Percentiles rank a stretch among this genome's conserved stretches.
phyloP scores from a whole-genome alignment of 2,797 vertebrate species.

The Lutjanus argentimaculatus region DNA sequence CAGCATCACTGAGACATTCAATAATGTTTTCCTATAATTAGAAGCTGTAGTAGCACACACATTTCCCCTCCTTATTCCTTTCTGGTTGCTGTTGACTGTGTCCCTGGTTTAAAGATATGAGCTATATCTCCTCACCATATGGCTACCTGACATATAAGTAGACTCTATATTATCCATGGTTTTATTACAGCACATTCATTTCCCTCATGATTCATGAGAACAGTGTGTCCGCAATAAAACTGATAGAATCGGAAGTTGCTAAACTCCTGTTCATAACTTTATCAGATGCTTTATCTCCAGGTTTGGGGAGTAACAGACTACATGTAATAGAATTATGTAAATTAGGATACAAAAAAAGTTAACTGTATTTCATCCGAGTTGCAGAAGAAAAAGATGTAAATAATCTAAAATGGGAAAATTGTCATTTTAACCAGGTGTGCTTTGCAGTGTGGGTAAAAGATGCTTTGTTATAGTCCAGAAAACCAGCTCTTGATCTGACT shows the following conservation, averaged over 20 bases:
- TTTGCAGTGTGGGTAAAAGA: no score
- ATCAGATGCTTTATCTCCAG: conserved; percentile 5
- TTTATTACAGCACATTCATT: conserved; percentile 69
- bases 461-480: no score
- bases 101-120: conserved; percentile 52
- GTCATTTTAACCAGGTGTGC: no score
- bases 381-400: no score
- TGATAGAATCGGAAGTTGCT: background rate
- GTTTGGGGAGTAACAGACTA: no score
- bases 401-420: no score
- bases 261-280: conserved; percentile 10
- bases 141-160: conserved; percentile 52
- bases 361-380: no score
- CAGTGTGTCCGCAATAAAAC: conserved; percentile 15
- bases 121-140: conserved; percentile 63
- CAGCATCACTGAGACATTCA: conserved; percentile 69
- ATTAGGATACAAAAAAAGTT: no score
- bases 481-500: no score
- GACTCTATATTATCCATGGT: conserved; percentile 42
- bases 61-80: conserved; percentile 59
- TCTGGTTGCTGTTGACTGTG: conserved; percentile 47
- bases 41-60: conserved; percentile 59
- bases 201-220: conserved; percentile 38
- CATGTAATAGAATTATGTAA: no score
- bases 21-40: conserved; percentile 81